Evolutionary conservation across 2,888 invertebrate genomes (phyloP).

Genomic region (Aleiodes leptofemur): DNA sequence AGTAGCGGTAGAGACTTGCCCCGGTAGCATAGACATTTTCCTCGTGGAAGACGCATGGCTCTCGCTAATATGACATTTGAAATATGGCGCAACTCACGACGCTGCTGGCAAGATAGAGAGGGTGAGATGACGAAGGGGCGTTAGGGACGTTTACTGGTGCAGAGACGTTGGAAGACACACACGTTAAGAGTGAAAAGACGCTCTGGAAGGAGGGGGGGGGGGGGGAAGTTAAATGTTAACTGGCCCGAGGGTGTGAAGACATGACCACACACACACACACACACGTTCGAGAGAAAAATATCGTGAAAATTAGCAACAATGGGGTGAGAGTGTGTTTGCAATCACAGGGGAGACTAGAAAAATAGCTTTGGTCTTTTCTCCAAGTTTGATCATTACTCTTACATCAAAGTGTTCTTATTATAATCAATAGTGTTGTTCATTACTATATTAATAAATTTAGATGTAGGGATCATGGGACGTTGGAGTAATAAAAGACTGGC

Average conservation of each 20-base stretch:
- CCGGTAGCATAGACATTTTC: slow-evolving; percentile 68
- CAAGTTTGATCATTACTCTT: too few relatives aligned
- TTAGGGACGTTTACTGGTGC: slow-evolving; percentile 17
- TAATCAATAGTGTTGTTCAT: too few relatives aligned
- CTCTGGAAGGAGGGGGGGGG: slow-evolving; percentile 32
- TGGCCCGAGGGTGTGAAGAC: slow-evolving; percentile 5
- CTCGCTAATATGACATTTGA: slow-evolving; percentile 71
- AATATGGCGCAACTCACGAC: slow-evolving; percentile 65
- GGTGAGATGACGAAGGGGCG: slow-evolving; percentile 41
- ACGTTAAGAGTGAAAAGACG: slow-evolving; percentile 25
- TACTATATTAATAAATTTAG: too few relatives aligned
- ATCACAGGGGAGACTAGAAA: background rate
- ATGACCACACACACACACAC: background rate
- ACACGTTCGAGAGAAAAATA: slow-evolving; percentile 34
- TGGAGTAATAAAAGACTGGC: too few relatives aligned
- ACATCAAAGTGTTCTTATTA: too few relatives aligned
- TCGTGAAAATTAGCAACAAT: slow-evolving; percentile 39
- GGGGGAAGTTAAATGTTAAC: slow-evolving; percentile 26
- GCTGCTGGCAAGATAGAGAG: slow-evolving; percentile 42
- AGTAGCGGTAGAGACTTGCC: slow-evolving; percentile 63
- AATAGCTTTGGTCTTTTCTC: too few relatives aligned
- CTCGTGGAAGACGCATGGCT: slow-evolving; percentile 69
- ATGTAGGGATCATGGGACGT: too few relatives aligned
- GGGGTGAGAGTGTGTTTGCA: slow-evolving; percentile 24
- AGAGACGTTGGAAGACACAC: background rate